Evolutionary conservation across 2,888 invertebrate genomes (phyloP).

Genomic region (Glomeris marginata): DNA sequence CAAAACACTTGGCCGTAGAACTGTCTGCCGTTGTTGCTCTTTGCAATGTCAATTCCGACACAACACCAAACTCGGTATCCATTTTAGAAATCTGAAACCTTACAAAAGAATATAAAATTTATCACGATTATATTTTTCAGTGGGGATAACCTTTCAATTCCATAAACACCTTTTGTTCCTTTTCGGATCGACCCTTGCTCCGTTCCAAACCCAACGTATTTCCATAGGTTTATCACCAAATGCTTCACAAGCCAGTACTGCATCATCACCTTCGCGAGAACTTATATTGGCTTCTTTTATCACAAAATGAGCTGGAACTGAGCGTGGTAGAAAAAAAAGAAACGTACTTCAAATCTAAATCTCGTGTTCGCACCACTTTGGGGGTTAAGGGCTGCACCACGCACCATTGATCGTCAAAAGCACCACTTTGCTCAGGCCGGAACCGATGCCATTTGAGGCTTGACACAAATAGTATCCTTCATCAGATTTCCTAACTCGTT

Average conservation of each 20-base stretch:
- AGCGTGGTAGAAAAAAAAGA: background rate
- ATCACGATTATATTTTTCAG: background rate
- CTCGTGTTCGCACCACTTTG: background rate
- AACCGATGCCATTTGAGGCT: constrained; percentile 34
- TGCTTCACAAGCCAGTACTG: constrained; percentile 31
- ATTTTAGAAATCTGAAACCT: constrained; percentile 1
- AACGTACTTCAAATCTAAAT: too few species aligned
- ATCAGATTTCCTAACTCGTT: constrained; percentile 28
- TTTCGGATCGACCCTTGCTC: constrained; percentile 18
- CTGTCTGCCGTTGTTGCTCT: constrained; percentile 38
- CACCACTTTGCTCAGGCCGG: constrained; percentile 33
- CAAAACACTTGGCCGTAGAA: constrained; percentile 34
- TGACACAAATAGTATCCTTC: constrained; percentile 36
- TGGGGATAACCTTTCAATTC: too few species aligned
- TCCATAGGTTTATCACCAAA: constrained; percentile 34
- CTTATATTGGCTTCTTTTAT: constrained; percentile 27
- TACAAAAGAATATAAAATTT: background rate
- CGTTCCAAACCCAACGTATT: constrained; percentile 28
- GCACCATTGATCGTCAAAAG: constrained; percentile 34
- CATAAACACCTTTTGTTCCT: constrained; percentile 17
- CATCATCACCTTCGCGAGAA: constrained; percentile 28
- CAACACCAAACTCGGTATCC: constrained; percentile 1
- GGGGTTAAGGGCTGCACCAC: constrained; percentile 12
- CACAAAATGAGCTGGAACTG: constrained; percentile 23
- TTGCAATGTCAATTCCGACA: constrained; percentile 14